These are phyloP conservation scores for Drosophila meridiana DNA, from an alignment of 2,888 invertebrate genomes.

Conservation along the genomic window DNA sequence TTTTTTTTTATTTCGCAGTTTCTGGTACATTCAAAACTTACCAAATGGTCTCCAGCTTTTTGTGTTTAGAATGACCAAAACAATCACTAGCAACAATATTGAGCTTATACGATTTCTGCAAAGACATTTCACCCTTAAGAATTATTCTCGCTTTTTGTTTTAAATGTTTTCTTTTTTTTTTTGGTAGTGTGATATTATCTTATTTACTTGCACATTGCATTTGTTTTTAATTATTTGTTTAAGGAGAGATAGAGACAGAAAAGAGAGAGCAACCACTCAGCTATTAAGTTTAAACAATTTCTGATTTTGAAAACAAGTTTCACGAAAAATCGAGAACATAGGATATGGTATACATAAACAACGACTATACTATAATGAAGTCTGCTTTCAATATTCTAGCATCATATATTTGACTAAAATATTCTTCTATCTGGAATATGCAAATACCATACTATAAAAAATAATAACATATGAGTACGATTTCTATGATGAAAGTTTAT, in stretches of 20 bases:
- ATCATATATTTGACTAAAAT: neutral
- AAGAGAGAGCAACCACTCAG: conserved; percentile 45
- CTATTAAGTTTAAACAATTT: conserved; percentile 3
- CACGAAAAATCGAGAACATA: conserved; percentile 8
- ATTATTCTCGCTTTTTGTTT: conserved; percentile 82
- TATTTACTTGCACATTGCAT: conserved; percentile 43
- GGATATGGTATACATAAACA: neutral
- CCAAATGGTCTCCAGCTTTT: conserved; percentile 84
- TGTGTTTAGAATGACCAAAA: conserved; percentile 85
- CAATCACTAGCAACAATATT: conserved; percentile 85
- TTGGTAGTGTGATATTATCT: conserved; percentile 62
- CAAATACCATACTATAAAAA: conserved; percentile 6
- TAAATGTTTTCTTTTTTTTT: conserved; percentile 22
- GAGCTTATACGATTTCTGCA: conserved; percentile 88
- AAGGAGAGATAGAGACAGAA: conserved; percentile 54
- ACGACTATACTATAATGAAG: neutral
- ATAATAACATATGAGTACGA: neutral
- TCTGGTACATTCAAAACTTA: conserved; percentile 85
- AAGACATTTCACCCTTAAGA: conserved; percentile 89
- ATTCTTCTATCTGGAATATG: neutral
- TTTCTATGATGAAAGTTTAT: too few relatives aligned
- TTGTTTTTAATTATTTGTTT: conserved; percentile 13
- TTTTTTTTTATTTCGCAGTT: conserved; percentile 68
- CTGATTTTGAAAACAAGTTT: conserved; percentile 9
- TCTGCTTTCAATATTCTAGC: neutral